A percentile compares a stretch with the other conserved stretches of the same genome.
Evolutionary conservation across 2,113 vertebrate genomes (phyloP).

Genomic region (Polypterus senegalus): DNA sequence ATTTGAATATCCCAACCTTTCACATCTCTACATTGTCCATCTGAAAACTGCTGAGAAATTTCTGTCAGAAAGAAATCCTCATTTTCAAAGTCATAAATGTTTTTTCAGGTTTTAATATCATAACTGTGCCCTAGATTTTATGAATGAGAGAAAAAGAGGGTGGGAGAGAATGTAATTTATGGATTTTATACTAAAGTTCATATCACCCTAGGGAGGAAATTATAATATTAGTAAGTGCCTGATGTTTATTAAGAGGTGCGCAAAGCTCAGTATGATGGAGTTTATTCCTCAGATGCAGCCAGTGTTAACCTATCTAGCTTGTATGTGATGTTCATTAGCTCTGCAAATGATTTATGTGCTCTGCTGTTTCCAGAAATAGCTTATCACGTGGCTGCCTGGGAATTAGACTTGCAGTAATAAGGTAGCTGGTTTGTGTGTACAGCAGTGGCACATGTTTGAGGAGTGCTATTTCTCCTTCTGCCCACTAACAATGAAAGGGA

Average conservation of each 20-base stretch:
- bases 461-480: too few relatives aligned
- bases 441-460: too few relatives aligned
- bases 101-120: not conserved
- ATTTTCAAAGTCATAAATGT: too few relatives aligned
- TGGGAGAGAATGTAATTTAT: not conserved
- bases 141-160: not conserved
- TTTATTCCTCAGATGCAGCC: not conserved
- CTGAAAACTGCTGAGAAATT: too few relatives aligned
- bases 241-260: not conserved
- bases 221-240: not conserved
- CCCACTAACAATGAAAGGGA: too few relatives aligned
- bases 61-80: too few relatives aligned
- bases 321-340: not conserved
- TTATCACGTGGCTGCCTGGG: too few relatives aligned
- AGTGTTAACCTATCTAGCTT: not conserved
- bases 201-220: not conserved
- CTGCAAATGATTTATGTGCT: slow-evolving; percentile 1
- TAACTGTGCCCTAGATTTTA: not conserved
- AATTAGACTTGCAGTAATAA: too few relatives aligned
- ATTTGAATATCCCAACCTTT: too few relatives aligned
- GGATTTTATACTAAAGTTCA: not conserved
- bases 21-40: too few relatives aligned
- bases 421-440: too few relatives aligned
- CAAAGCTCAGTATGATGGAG: not conserved
- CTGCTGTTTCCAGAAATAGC: not conserved